Evolutionary conservation across 2,888 invertebrate genomes (phyloP).

Genomic region (Invenusta paracnida): DNA sequence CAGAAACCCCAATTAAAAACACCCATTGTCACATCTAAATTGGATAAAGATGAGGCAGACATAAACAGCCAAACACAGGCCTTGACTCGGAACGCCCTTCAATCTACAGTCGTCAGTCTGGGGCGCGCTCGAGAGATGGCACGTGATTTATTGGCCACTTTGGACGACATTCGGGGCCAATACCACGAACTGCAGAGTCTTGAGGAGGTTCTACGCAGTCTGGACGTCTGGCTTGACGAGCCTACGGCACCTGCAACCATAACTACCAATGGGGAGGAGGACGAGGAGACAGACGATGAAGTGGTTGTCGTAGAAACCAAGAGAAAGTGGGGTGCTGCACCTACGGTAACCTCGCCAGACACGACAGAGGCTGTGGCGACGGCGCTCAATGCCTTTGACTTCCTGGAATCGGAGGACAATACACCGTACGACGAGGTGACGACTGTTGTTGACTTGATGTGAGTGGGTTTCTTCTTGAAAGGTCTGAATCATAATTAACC

Average conservation of each 20-base stretch:
- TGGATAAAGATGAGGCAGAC: no score
- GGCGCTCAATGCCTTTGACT: neutral
- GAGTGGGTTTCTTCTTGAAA: no score
- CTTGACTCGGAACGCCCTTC: no score
- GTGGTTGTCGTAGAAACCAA: no score
- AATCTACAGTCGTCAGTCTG: neutral
- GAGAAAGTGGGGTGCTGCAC: neutral
- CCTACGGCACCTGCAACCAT: no score
- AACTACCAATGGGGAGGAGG: neutral
- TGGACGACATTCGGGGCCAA: neutral
- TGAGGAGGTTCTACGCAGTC: neutral
- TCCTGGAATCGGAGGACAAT: neutral
- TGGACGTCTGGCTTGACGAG: neutral
- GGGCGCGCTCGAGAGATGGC: neutral
- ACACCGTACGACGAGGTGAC: neutral
- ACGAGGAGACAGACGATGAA: neutral
- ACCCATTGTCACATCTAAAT: no score
- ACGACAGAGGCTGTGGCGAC: neutral
- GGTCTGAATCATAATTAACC: no score
- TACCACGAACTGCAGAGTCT: neutral
- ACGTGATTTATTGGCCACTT: neutral
- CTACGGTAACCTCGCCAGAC: neutral
- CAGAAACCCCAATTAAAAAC: no score
- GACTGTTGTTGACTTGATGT: neutral
- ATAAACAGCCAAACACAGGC: no score